These are phyloP conservation scores for Psammodynastes pulverulentus DNA, from an alignment of 2,113 vertebrate species.

Conservation along the genomic window DNA sequence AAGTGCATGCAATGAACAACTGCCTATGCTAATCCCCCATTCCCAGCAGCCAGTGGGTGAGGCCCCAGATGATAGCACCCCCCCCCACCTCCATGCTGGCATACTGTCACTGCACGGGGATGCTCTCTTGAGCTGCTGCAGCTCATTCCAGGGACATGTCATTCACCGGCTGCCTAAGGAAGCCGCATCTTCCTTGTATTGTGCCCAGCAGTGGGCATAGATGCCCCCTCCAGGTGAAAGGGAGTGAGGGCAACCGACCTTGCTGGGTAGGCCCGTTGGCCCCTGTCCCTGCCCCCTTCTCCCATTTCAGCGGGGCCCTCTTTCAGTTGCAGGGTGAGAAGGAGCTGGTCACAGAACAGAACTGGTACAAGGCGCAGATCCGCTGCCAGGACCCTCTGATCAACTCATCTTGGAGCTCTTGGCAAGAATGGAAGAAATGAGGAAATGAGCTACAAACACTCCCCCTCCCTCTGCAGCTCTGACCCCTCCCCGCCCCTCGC, in stretches of 20 bases:
- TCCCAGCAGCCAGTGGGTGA: background rate
- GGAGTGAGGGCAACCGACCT: background rate
- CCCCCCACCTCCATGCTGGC: too few species aligned
- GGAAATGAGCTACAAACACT: background rate
- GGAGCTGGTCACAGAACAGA: background rate
- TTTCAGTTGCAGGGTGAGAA: accelerated
- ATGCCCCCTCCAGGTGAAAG: background rate
- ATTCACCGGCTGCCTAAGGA: background rate
- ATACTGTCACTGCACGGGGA: background rate
- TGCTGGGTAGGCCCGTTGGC: background rate
- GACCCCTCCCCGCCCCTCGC: background rate
- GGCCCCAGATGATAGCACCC: background rate
- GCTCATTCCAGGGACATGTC: background rate
- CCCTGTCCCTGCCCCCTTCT: background rate
- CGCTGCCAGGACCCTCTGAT: slow-evolving; percentile 50
- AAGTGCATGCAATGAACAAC: background rate
- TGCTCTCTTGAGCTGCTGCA: background rate
- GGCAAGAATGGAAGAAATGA: slow-evolving; percentile 33
- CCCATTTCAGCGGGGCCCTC: accelerated
- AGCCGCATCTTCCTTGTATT: background rate
- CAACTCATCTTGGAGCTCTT: slow-evolving; percentile 39
- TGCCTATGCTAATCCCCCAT: background rate
- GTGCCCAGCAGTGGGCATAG: background rate
- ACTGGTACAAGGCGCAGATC: background rate
- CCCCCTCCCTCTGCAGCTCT: background rate